Conservation (phyloP, 2,888 invertebrate species). For the Gryllus longicercus region DNA sequence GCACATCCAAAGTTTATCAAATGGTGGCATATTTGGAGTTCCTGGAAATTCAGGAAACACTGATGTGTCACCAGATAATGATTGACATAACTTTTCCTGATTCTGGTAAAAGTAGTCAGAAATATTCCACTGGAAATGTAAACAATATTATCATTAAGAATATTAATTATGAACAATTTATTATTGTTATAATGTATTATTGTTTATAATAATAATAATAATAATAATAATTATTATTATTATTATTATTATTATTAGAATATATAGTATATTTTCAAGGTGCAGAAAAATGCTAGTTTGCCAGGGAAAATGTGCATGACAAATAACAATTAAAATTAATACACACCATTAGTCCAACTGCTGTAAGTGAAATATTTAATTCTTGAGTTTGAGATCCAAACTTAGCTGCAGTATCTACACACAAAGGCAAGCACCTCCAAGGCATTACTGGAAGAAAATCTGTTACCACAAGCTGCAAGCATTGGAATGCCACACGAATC, state of each 20-base stretch:
- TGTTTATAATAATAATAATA: no score
- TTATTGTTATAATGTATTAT: no score
- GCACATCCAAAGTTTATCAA: slow-evolving; percentile 95
- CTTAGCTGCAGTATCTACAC: slow-evolving; percentile 88
- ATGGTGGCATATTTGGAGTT: slow-evolving; percentile 78
- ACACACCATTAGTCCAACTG: slow-evolving; percentile 88
- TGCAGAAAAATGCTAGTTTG: no score
- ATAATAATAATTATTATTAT: background rate
- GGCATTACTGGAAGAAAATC: slow-evolving; percentile 92
- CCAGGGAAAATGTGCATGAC: background rate
- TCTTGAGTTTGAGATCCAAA: slow-evolving; percentile 96
- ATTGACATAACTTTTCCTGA: slow-evolving; percentile 74
- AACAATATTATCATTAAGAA: slow-evolving; percentile 20
- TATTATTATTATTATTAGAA: background rate
- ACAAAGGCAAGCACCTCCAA: slow-evolving; percentile 83
- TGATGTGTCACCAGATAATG: slow-evolving; percentile 65
- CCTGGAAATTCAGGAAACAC: slow-evolving; percentile 81
- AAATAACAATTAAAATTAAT: background rate
- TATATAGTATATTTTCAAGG: background rate
- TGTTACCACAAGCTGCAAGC: slow-evolving; percentile 90
- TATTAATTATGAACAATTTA: background rate
- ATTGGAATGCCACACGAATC: slow-evolving; percentile 92
- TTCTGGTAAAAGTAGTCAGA: slow-evolving; percentile 97
- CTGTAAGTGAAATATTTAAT: slow-evolving; percentile 93
- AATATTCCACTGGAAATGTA: slow-evolving; percentile 85